phyloP scores from a whole-genome alignment of 1,140 invertebrate species.

The Calycopis cecrops region DNA sequence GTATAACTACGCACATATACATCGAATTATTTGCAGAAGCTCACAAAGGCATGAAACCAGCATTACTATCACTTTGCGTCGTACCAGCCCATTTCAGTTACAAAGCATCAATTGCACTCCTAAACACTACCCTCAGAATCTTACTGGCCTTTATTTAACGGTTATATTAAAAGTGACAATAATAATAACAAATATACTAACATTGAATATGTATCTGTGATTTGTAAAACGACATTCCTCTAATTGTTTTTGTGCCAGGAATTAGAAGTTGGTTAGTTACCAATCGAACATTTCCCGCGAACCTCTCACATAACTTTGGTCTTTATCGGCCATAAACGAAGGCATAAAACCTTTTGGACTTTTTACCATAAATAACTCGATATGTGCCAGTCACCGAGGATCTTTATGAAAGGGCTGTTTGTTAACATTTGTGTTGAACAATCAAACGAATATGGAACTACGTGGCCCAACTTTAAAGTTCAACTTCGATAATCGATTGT shows the following conservation, averaged over 20 bases:
- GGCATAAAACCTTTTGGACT: background rate
- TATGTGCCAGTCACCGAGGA: constrained; percentile 16
- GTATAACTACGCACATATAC: no score
- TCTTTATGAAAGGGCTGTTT: constrained; percentile 16
- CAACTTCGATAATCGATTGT: background rate
- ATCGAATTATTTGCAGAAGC: no score
- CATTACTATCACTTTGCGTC: no score
- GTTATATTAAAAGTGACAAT: no score
- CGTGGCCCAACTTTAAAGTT: background rate
- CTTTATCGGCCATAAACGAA: constrained; percentile 4
- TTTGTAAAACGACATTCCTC: no score
- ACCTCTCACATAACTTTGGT: constrained; percentile 1
- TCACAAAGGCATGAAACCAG: no score
- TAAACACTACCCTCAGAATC: no score
- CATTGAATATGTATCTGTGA: no score
- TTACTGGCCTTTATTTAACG: no score
- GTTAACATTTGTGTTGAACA: background rate
- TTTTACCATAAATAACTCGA: constrained; percentile 12
- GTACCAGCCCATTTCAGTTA: no score
- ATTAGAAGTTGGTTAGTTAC: constrained; percentile 5
- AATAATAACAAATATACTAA: no score
- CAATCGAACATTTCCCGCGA: background rate
- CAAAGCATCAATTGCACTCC: no score
- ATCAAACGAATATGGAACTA: background rate
- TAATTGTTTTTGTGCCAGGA: background rate